Base-by-base conservation (phyloP, 2,113 vertebrate genomes). In the Ondatra zibethicus region DNA sequence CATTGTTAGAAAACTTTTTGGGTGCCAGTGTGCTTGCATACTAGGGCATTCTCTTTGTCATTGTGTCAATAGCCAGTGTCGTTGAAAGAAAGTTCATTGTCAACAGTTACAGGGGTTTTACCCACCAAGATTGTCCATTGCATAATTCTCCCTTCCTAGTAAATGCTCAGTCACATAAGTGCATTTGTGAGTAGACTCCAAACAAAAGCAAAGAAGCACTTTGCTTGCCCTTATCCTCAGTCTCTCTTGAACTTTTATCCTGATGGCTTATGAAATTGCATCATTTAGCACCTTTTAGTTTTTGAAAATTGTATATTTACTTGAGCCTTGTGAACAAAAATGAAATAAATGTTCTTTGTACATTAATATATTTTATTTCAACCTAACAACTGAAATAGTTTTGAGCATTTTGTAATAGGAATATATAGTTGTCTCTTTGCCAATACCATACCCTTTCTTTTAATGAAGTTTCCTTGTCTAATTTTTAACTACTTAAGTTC, bases 391-490 rank as follows among this genome's bases (percentile, higher is more conserved):
- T 92, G 61, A 95, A 94, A 25, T 82, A 50, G 50, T 13, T 45
- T 65, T 33, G 36, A 75, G 31, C n/a, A 66, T 58, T 33, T 90
- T n/a, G 19, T 47, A 3, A 11, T 50, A 63, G 33, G 29, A 90
- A 70, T 12, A 29, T 93, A 33, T 76, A 21, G 63, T 88, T 90
- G 33, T 92, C 55, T 75, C 45, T 88, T 50, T 29, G 78, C 68
- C 52, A 82, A 10, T 82, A 47, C 86, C 42, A 9, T 85, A 16
- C 36, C 89, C 84, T 95, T 96, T 70, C 81, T 94, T 93, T 73
- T 65, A 91, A 27, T 84, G 75, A 70, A 36, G 13, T 2, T 73
- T 91, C 66, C 89, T 91, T 81, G 39, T 58, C 61, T n/a, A 23
- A 80, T 36, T 87, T 39, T 68, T 90, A 47, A 76, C 45, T 58